These are phyloP conservation scores for Pogonus chalceus DNA, from an alignment of 1,140 invertebrate species.

Conservation along the genomic window DNA sequence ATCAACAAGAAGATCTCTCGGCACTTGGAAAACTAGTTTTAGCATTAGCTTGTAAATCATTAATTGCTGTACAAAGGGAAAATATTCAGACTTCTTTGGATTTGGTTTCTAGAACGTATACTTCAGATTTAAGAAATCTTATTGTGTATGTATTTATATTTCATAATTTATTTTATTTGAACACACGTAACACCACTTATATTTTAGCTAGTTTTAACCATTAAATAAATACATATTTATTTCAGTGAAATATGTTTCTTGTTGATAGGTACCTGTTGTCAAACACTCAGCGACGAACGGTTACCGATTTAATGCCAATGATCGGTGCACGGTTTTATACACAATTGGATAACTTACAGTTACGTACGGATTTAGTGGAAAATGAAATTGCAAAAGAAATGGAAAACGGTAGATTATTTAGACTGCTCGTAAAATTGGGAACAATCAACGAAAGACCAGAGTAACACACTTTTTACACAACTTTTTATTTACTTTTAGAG, in stretches of 20 bases:
- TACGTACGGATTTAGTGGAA: constrained; percentile 79
- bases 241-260: too few species aligned
- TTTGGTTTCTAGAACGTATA: constrained; percentile 80
- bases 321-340: constrained; percentile 95
- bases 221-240: too few species aligned
- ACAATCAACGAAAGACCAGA: constrained; percentile 90
- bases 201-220: too few species aligned
- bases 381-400: constrained; percentile 87
- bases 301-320: constrained; percentile 98
- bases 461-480: constrained; percentile 38
- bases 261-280: constrained; percentile 64
- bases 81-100: constrained; percentile 82
- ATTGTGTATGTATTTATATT: constrained; percentile 62
- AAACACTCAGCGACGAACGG: constrained; percentile 58
- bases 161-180: constrained; percentile 6
- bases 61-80: constrained; percentile 75
- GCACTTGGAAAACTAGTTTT: constrained; percentile 85
- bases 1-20: constrained; percentile 87
- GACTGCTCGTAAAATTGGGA: constrained; percentile 81
- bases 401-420: constrained; percentile 87
- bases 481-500: constrained; percentile 1
- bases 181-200: not conserved
- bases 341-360: constrained; percentile 82
- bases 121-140: constrained; percentile 85
- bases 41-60: constrained; percentile 81